Percentiles rank a stretch among this genome's conserved stretches.
Conservation (phyloP, 2,113 vertebrate species). For the Larimichthys crocea region DNA sequence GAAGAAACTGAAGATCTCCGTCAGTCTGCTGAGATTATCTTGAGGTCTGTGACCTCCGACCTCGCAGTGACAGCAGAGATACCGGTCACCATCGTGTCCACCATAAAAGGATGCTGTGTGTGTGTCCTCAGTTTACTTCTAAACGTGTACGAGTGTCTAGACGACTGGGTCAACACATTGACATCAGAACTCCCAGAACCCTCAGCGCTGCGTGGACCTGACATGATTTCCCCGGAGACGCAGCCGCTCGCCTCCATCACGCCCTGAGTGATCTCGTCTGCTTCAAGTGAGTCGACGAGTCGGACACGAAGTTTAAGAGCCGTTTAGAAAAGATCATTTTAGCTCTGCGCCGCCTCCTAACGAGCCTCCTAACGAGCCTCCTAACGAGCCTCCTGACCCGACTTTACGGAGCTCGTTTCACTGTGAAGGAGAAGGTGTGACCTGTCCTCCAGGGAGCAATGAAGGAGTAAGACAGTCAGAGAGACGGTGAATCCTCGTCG, state of each 20-base stretch:
- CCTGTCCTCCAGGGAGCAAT: conserved; percentile 18
- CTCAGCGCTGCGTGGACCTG: neutral
- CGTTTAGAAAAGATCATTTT: conserved; percentile 37
- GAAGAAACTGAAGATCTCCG: too few species aligned
- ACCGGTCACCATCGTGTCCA: too few species aligned
- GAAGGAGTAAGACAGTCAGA: conserved; percentile 23
- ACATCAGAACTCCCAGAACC: conserved; percentile 6
- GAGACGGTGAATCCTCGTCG: neutral
- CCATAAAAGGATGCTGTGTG: too few species aligned
- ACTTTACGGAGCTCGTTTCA: neutral
- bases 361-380: too few species aligned
- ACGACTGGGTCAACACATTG: neutral
- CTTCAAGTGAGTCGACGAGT: neutral
- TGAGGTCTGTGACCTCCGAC: too few species aligned
- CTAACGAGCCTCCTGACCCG: conserved; percentile 16
- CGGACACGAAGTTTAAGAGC: conserved; percentile 17
- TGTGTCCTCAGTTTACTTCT: too few species aligned
- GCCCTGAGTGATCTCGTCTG: neutral
- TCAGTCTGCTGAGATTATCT: too few species aligned
- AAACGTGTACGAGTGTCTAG: too few species aligned
- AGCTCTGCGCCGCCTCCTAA: neutral
- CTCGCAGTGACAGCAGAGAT: too few species aligned
- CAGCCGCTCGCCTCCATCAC: neutral
- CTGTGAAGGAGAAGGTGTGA: conserved; percentile 29
- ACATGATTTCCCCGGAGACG: neutral